Conservation (phyloP, 2,113 vertebrate genomes). For the Rissa tridactyla region DNA sequence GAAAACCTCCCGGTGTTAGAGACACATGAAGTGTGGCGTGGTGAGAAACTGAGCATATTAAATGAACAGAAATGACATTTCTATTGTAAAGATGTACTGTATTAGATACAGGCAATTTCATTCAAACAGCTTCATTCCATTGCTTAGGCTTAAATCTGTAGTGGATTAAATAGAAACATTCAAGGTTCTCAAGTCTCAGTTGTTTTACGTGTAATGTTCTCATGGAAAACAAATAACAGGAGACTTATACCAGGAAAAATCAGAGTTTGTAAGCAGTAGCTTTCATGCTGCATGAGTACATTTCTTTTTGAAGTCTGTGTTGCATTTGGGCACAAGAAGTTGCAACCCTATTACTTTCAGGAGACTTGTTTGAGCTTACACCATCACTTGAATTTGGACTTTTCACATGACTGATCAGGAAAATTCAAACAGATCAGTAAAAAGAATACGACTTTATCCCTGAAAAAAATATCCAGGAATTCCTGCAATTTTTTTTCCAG, state of each 20-base stretch:
- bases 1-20: not conserved
- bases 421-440: not conserved
- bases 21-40: not conserved
- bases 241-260: not conserved
- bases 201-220: not conserved
- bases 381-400: not conserved
- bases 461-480: not conserved
- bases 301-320: not conserved
- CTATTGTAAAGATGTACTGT: not conserved
- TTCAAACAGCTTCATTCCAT: not conserved
- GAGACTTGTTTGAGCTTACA: not conserved
- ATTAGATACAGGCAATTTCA: slow-evolving; percentile 39
- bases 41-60: not conserved
- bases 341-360: not conserved
- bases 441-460: not conserved
- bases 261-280: not conserved
- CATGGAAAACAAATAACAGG: not conserved
- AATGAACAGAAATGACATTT: slow-evolving; percentile 8
- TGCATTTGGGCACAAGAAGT: not conserved
- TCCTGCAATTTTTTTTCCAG: not conserved
- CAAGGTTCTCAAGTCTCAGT: not conserved
- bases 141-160: not conserved
- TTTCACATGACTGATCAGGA: not conserved
- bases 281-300: not conserved
- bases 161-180: slow-evolving; percentile 4